Evolutionary conservation across 2,888 invertebrate species (phyloP).

Genomic region (Melanargia galathea): DNA sequence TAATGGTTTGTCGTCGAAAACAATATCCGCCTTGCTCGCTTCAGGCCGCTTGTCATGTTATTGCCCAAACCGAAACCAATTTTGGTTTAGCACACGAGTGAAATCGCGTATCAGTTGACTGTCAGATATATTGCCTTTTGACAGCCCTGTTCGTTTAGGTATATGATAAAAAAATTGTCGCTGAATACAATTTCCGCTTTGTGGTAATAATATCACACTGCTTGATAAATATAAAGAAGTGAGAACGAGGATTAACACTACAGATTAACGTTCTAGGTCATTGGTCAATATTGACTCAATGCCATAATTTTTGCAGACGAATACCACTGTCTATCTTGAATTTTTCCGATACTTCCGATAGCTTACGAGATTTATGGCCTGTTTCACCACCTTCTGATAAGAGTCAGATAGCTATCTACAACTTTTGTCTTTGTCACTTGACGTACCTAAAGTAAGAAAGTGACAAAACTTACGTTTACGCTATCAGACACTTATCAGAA

Average conservation of each 20-base stretch:
- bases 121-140: not conserved
- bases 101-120: not conserved
- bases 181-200: not conserved
- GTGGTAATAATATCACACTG: not conserved
- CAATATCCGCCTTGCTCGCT: conserved; percentile 21
- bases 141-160: not conserved
- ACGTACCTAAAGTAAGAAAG: too few relatives aligned
- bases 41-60: conserved; percentile 11
- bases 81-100: conserved; percentile 7
- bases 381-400: too few relatives aligned
- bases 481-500: too few relatives aligned
- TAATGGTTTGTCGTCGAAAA: conserved; percentile 22
- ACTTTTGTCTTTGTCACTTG: too few relatives aligned
- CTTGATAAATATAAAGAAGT: not conserved
- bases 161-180: not conserved
- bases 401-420: too few relatives aligned
- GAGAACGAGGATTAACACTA: not conserved
- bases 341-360: not conserved
- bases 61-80: conserved; percentile 15
- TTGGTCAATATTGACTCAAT: too few relatives aligned
- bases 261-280: not conserved
- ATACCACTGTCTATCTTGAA: not conserved
- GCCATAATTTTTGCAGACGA: not conserved
- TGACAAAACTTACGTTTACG: too few relatives aligned
- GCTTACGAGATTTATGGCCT: too few relatives aligned